Evolutionary conservation across 2,888 invertebrate species (phyloP).

Genomic region (Cantharis rustica): DNA sequence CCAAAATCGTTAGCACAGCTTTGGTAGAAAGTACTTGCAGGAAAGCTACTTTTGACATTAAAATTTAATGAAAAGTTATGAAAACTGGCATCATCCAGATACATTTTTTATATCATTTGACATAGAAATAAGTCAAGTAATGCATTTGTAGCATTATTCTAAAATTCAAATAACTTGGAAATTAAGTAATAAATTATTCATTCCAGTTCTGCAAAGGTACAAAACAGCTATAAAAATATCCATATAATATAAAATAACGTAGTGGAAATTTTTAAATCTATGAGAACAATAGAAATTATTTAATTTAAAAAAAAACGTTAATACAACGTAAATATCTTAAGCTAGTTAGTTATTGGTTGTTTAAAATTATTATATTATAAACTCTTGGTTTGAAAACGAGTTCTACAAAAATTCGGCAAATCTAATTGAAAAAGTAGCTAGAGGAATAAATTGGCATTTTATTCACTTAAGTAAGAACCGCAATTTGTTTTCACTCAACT

Average conservation of each 20-base stretch:
- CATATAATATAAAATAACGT: not conserved
- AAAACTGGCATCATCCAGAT: not conserved
- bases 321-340: not conserved
- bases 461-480: not conserved
- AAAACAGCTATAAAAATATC: not conserved
- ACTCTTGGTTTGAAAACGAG: not conserved
- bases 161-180: not conserved
- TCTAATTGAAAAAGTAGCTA: not conserved
- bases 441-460: not conserved
- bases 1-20: not conserved
- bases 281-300: not conserved
- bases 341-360: not conserved
- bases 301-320: not conserved
- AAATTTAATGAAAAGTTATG: not conserved
- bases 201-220: not conserved
- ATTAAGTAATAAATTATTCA: not conserved
- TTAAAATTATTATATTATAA: not conserved
- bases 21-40: not conserved
- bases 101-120: not conserved
- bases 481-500: not conserved
- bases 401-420: not conserved
- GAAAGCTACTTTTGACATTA: not conserved
- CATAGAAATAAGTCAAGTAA: not conserved
- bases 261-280: not conserved
- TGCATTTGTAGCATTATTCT: not conserved